These are phyloP conservation scores for Pangasianodon hypophthalmus DNA, from an alignment of 2,113 vertebrate species.

Conservation along the genomic window DNA sequence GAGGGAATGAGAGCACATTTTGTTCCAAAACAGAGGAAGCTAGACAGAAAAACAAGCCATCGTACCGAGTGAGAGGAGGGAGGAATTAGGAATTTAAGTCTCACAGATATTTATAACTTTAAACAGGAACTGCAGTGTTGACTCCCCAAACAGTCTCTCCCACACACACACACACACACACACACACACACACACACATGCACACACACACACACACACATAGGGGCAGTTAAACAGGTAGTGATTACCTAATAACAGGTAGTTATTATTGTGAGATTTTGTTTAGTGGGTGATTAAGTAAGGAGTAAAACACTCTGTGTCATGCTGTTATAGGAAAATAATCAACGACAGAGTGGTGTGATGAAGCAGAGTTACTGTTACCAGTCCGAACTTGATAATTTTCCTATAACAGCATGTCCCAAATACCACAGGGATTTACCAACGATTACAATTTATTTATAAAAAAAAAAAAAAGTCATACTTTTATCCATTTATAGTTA, in stretches of 20 bases:
- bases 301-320: neutral
- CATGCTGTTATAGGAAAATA: neutral
- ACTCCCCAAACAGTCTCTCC: slow-evolving; percentile 58
- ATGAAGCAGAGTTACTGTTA: neutral
- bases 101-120: slow-evolving; percentile 72
- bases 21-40: slow-evolving; percentile 36
- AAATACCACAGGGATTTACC: neutral
- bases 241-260: too few relatives aligned
- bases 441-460: neutral
- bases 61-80: slow-evolving; percentile 48
- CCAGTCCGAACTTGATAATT: neutral
- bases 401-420: neutral
- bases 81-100: slow-evolving; percentile 63
- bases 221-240: slow-evolving; percentile 1
- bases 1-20: neutral
- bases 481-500: neutral
- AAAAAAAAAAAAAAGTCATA: neutral
- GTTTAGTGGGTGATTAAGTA: neutral
- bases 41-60: slow-evolving; percentile 43
- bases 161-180: neutral
- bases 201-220: slow-evolving; percentile 25
- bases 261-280: neutral
- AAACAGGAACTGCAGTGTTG: slow-evolving; percentile 73
- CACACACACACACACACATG: neutral
- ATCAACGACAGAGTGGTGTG: neutral